Base-by-base conservation (phyloP, 1,140 invertebrate species). In the Drosophila fuyamai region DNA sequence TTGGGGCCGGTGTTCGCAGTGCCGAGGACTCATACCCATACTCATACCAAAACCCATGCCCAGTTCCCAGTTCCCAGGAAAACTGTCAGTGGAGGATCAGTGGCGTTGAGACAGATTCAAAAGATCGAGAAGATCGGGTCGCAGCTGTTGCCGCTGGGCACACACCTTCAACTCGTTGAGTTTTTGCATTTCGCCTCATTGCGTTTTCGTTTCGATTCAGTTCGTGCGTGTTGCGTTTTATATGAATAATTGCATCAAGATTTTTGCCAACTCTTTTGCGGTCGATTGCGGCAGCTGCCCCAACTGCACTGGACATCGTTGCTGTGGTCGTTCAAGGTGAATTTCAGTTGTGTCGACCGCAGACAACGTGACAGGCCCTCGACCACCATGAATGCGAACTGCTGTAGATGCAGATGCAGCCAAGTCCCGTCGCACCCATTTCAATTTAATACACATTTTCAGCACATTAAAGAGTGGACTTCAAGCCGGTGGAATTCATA, bases 191-290 rank as follows among this genome's bases (percentile, higher is more conserved):
- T 68, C 38, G 32, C 10, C 44, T 35, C 44, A 40, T 48, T 59
- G 36, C 13, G 32, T 5, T 62, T 53, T 13, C 55, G 40, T 57
- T 56, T 56, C 54, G 54, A 29, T 32, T 23, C 41, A 60, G 59
- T 65, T 53, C 46, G 60, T 81, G 53, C 44, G 57, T 66, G 56
- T 48, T 60, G 38, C 53, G 36, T 55, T 59, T 62, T 80, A 70
- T 84, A 89, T 89, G 80, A 81, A 89, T 89, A 89, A 89, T 89
- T 89, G 81, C 84, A 89, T 71, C 83, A 88, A 88, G 83, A 88
- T 83, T 76, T 88, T 76, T 65, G 47, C 55, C 53, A 66, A 75
- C 44, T 66, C 68, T 76, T 61, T 32, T 55, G 53, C 55, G 62
- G 71, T 79, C 36, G 63, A 40, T 62, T 46, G 65, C 36, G 53